Conservation (phyloP, 1,140 invertebrate genomes). For the Acromyrmex echinatior region DNA sequence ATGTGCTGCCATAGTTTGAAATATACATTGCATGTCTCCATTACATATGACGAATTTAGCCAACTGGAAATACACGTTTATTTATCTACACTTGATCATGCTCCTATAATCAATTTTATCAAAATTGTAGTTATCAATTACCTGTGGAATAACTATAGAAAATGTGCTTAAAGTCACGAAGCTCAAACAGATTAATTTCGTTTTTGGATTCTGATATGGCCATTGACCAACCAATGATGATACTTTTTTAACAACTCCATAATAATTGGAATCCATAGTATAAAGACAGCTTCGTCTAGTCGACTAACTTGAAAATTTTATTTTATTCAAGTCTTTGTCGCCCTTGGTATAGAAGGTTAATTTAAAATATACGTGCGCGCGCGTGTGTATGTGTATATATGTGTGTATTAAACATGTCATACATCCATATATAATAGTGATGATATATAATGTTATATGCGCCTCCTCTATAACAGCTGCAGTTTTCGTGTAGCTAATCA, state of each 20-base stretch:
- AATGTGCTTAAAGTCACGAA: not conserved
- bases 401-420: not conserved
- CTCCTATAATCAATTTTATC: not conserved
- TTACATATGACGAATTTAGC: not conserved
- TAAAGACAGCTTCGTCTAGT: too few relatives aligned
- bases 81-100: not conserved
- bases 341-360: not conserved
- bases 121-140: not conserved
- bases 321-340: not conserved
- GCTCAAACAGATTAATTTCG: not conserved
- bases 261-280: slow-evolving; percentile 7
- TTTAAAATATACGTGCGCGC: not conserved
- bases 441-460: not conserved
- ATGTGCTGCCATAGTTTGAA: slow-evolving; percentile 14
- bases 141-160: slow-evolving; percentile 15
- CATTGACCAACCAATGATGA: slow-evolving; percentile 30
- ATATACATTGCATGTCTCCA: slow-evolving; percentile 16
- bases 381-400: too few relatives aligned
- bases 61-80: slow-evolving; percentile 7
- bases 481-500: not conserved
- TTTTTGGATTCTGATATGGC: not conserved
- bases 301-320: slow-evolving; percentile 5
- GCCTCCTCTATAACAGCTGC: not conserved
- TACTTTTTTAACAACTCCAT: not conserved
- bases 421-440: not conserved